Evolutionary conservation across 2,888 invertebrate species (phyloP), one percentile per base, ranked within the genome.

Genomic region (Anthoptus insignis): DNA sequence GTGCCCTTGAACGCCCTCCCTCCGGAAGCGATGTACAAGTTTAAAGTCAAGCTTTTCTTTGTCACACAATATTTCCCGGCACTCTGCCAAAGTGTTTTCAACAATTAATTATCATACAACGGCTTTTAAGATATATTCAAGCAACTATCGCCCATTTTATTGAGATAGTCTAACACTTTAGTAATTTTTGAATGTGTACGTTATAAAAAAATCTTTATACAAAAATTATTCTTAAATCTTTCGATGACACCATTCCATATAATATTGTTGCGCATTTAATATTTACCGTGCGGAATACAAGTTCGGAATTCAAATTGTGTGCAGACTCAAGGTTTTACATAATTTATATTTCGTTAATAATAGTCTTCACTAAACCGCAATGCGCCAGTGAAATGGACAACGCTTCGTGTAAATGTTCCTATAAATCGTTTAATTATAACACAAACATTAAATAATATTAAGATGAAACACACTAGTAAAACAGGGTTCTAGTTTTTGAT

Each of bases 31-130:
- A 52, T 32, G 21, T 24, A 52, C 29, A 53, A 53, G 53, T 53
- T 53, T 53, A 53, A 53, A 53, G 53, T 53, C 53, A 53, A 53
- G 53, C n/a, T 53, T 53, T 32, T 53, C 53, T 53, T 53, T 53
- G 34, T 53, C n/a, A 53, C 21, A 53, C 53, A 53, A 53, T 39
- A 54, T 54, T 39, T 54, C 14, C 54, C 21, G 54, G 54, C 54
- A 39, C 37, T 3, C 2, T 39, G 54, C 54, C 54, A 54, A 54
- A 54, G 39, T 39, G 54, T 54, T 54, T 54, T 39, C 54, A 39
- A 54, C 54, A 54, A 54, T 39, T 54, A 54, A 27, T 49, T 49
- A 49, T 49, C 49, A 45, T 21, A 22, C 45, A 21, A 19, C 19
- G 42, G 42, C 42, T 42, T 42, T 42, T 42, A 42, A 19, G 42